These are phyloP conservation scores for Pheosia gnoma DNA, from an alignment of 2,888 invertebrate genomes.

Conservation along the genomic window DNA sequence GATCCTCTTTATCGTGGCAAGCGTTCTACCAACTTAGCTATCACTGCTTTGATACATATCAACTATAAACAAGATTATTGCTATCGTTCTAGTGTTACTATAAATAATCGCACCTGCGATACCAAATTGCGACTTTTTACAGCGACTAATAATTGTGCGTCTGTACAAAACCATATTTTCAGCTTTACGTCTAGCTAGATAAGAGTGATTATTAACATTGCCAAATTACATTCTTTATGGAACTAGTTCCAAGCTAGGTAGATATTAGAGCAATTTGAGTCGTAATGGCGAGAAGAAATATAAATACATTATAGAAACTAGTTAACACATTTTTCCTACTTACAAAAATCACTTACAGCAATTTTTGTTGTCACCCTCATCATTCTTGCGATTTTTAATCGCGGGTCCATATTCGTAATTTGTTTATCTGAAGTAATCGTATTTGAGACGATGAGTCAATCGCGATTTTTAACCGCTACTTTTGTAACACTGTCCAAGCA, in stretches of 20 bases:
- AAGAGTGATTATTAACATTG: background rate
- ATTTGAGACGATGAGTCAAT: constrained; percentile 3
- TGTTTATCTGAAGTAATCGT: background rate
- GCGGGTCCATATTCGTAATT: background rate
- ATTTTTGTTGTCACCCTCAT: background rate
- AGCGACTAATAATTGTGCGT: constrained; percentile 14
- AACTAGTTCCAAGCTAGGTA: too few relatives aligned
- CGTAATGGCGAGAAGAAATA: background rate
- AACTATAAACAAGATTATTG: constrained; percentile 22
- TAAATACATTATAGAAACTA: background rate
- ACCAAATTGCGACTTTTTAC: constrained; percentile 23
- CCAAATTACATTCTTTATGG: background rate
- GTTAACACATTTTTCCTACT: background rate
- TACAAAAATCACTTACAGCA: background rate
- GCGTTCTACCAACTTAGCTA: too few relatives aligned
- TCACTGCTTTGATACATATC: too few relatives aligned
- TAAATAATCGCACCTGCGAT: constrained; percentile 20
- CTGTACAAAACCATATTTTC: constrained; percentile 8
- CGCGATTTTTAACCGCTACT: constrained; percentile 24
- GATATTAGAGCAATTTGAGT: too few relatives aligned
- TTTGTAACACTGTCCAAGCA: constrained; percentile 2
- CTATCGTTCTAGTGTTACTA: constrained; percentile 18
- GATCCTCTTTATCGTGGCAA: too few relatives aligned
- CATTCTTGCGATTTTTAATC: background rate
- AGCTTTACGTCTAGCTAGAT: background rate